Evolutionary conservation across 2,888 invertebrate species (phyloP), one percentile per base, ranked within the genome.

Genomic region (Tridacna gigas): DNA sequence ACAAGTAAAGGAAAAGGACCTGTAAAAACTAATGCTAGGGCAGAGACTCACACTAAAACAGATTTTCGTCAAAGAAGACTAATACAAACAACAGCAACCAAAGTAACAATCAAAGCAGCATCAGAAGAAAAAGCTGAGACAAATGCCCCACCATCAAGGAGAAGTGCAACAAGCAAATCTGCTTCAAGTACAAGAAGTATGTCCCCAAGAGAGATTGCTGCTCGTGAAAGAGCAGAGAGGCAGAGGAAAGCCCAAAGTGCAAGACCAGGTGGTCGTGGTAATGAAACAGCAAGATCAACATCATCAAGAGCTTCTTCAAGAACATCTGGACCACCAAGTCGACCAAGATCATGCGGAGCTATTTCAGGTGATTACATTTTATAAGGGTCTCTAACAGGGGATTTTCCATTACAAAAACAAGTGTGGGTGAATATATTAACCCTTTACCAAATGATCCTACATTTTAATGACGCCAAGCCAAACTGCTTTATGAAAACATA

Each of bases 311-410:
- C 83, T 0, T 83, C 86, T 11, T 81, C 83, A 28, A 79, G 80
- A 74, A 74, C 81, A 63, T 77, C 79, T 5, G 56, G 78, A 66
- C 81, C 81, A 20, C 77, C 79, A 0, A 84, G 84, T 37, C 51
- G 86, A 60, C 83, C 86, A 20, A 76, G 82, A 60, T 79, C 81
- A 26, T 73, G 79, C 22, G 83, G 86, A 77, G 81, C 74, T 60
- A 28, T 60, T 28, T 26, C 81, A 86, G 86, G 86, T 86, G 86
- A 86, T 73, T 67, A 56, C 56, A 56, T 20, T 37, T 37, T 37
- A 37, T 37, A 37, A 37, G 37, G 7, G 37, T 7, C 37, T 37
- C 37, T 4, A 37, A 37, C 37, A 37, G 2, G 37, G 37, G 37
- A 37, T 37, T 37, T 37, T 37, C 37, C 37, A 4, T 2, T 4